Percentiles rank a stretch among this genome's conserved stretches.
These are phyloP conservation scores for Timema cristinae DNA, from an alignment of 2,888 invertebrate genomes.

Conservation along the genomic window DNA sequence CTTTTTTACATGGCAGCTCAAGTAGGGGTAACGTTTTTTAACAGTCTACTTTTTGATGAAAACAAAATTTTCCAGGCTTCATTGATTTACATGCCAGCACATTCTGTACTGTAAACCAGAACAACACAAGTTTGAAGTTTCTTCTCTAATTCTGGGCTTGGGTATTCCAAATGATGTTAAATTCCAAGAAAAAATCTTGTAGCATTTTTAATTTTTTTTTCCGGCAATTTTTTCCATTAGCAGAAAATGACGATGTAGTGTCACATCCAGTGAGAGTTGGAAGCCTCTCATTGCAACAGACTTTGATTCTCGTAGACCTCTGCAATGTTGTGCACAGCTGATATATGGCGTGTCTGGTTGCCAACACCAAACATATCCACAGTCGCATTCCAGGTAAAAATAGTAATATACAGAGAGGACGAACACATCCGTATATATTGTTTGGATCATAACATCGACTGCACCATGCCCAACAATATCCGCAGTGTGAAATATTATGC, in stretches of 20 bases:
- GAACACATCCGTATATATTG: neutral
- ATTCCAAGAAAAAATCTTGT: neutral
- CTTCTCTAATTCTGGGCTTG: neutral
- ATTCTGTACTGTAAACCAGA: slow-evolving; percentile 11
- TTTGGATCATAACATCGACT: neutral
- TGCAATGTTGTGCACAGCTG: too few species aligned
- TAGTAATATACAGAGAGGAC: neutral
- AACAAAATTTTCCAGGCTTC: neutral
- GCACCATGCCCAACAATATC: neutral
- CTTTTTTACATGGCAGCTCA: slow-evolving; percentile 6
- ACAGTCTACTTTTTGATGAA: too few species aligned
- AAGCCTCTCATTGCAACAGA: too few species aligned
- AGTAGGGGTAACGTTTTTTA: neutral
- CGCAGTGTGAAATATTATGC: neutral
- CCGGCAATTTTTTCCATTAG: neutral
- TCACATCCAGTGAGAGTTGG: too few species aligned
- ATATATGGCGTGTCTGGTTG: too few species aligned
- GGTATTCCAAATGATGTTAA: too few species aligned
- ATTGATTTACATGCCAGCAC: slow-evolving; percentile 3
- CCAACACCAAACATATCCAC: too few species aligned
- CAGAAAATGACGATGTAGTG: neutral
- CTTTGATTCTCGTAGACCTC: too few species aligned
- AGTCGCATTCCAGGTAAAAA: neutral
- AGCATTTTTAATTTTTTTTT: neutral
- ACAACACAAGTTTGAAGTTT: slow-evolving; percentile 5